Base-by-base conservation (phyloP, 2,888 invertebrate genomes). In the Scotopteryx bipunctaria region DNA sequence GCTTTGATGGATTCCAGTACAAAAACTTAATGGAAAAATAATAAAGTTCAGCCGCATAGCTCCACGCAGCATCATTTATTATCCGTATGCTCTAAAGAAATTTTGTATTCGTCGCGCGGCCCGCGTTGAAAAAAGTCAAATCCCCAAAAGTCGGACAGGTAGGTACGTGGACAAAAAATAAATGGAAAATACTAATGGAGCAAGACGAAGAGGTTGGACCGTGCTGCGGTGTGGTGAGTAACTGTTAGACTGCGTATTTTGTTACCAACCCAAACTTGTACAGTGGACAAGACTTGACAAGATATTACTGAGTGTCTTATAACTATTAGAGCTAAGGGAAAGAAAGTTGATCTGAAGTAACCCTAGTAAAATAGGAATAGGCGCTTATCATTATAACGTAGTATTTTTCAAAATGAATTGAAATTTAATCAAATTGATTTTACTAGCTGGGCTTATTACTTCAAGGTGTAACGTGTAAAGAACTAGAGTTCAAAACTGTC, bases 111-210 rank as follows among this genome's bases (percentile, higher is more conserved):
- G 89, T 86, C 86, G 87, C 85, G 79, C 81, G 81, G 77, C 73
- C 77, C 75, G 73, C 77, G 73, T 73, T 82, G 82, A 78, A 88
- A 87, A 88, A 89, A 85, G 78, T 81, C 74, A 76, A 85, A 86
- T 83, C 85, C 86, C 87, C 83, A 77, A 83, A 87, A 86, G 79
- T 86, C 76, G 82, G 86, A 87, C 90, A 89, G 89, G 88, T 89
- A 88, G 87, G 87, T 88, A 89, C 82, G 87, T 83, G 87, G 86
- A 89, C 86, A 89, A 89, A 90, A 89, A 90, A 89, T 88, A 89
- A 90, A 90, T 89, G 87, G 87, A 87, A 90, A 86, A 88, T 86
- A 87, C 90, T 90, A 90, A 90, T 89, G 90, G 88, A 86, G 84
- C 86, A 81, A 71, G 76, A 76, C 83, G 73, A 76, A 76, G 84